Conservation (phyloP, 2,888 invertebrate species). For the Acleris holmiana region DNA sequence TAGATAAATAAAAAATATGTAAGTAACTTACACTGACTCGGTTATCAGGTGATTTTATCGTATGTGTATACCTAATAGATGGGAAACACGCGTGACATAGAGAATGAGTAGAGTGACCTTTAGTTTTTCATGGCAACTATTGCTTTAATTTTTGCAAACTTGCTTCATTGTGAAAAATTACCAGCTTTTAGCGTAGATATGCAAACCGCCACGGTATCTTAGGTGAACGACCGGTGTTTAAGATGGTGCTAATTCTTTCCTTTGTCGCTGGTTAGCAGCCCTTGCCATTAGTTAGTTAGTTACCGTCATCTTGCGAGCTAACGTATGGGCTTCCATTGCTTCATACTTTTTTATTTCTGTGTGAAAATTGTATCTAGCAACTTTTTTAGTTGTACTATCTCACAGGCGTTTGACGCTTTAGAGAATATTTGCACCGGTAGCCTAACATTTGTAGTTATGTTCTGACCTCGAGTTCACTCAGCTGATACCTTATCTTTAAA, state of each 20-base stretch:
- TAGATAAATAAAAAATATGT: constrained; percentile 26
- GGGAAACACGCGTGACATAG: constrained; percentile 23
- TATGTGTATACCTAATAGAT: background rate
- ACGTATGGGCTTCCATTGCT: constrained; percentile 16
- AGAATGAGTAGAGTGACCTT: constrained; percentile 27
- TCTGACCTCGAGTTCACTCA: constrained; percentile 14
- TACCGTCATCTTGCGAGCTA: constrained; percentile 48
- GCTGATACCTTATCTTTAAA: constrained; percentile 3
- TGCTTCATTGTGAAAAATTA: constrained; percentile 13
- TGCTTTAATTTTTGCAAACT: constrained; percentile 7
- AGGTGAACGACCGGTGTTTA: constrained; percentile 72
- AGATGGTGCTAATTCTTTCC: constrained; percentile 69
- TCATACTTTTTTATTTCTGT: constrained; percentile 6
- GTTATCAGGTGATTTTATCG: constrained; percentile 8
- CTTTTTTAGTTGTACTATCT: background rate
- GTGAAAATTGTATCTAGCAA: background rate
- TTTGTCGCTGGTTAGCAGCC: constrained; percentile 69
- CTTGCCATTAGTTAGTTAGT: constrained; percentile 58
- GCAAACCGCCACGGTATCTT: constrained; percentile 37
- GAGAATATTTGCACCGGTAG: background rate
- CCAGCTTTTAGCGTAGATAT: constrained; percentile 25
- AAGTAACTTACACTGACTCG: background rate
- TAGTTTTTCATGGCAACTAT: constrained; percentile 16
- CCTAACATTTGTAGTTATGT: background rate
- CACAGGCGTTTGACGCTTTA: no score